These are phyloP conservation scores for Peromyscus attwateri DNA, from an alignment of 2,797 vertebrate species.

Conservation along the genomic window DNA sequence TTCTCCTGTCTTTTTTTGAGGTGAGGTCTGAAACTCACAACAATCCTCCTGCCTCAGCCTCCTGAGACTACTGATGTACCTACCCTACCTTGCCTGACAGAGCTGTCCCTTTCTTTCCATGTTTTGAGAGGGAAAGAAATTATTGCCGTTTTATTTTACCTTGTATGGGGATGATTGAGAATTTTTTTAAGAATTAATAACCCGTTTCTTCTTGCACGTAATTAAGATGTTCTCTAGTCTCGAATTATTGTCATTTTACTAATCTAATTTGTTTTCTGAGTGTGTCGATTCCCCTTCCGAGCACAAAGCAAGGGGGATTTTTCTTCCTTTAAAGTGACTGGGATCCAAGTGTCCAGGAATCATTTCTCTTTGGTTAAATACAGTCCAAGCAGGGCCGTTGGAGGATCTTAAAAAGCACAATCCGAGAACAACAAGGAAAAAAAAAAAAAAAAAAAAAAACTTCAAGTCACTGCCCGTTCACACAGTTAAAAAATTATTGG, in stretches of 20 bases:
- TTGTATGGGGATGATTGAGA: background rate
- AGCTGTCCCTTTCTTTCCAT: background rate
- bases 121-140: background rate
- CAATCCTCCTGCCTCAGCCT: background rate
- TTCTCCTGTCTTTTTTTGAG: background rate
- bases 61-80: background rate
- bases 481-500: background rate
- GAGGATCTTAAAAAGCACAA: background rate
- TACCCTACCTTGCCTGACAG: background rate
- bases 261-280: constrained; percentile 77
- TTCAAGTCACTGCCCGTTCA: background rate
- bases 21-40: background rate
- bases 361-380: constrained; percentile 66
- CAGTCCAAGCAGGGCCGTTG: background rate
- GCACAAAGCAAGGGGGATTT: constrained; percentile 43
- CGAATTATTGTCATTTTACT: constrained; percentile 77
- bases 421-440: background rate
- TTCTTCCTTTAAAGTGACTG: constrained; percentile 6
- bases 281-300: constrained; percentile 46
- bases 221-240: constrained; percentile 73
- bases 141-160: background rate
- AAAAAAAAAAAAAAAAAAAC: background rate
- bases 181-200: constrained; percentile 67
- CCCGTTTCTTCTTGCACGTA: constrained; percentile 70
- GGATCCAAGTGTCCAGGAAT: constrained; percentile 41